phyloP scores from a whole-genome alignment of 2,113 vertebrate genomes.

The Charina bottae region DNA sequence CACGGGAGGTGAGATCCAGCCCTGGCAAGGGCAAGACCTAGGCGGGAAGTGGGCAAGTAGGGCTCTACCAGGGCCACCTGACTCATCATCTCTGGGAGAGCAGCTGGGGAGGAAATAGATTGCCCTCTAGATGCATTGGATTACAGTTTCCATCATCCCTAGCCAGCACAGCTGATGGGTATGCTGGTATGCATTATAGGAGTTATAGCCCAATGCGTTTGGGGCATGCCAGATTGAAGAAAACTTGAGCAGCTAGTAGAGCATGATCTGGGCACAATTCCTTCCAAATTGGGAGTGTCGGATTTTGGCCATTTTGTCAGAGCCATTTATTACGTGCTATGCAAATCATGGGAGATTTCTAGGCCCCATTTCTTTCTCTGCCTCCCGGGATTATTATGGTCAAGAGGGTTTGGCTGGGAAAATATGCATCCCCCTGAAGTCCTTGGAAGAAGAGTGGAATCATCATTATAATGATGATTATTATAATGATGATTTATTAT shows the following conservation, averaged over 20 bases:
- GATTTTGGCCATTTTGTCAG: neutral
- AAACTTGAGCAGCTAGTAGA: neutral
- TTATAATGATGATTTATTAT: no score
- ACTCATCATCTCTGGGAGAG: neutral
- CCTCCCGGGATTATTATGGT: neutral
- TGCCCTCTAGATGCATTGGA: neutral
- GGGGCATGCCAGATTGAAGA: neutral
- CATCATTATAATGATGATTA: no score
- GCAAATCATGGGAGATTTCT: neutral
- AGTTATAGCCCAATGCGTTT: neutral
- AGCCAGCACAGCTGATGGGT: neutral
- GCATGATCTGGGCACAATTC: no score
- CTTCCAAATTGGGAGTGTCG: neutral
- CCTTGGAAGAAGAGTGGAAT: neutral
- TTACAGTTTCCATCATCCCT: neutral
- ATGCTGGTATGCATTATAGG: neutral
- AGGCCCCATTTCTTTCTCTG: no score
- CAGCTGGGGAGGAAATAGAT: neutral
- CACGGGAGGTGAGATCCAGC: conserved; percentile 65
- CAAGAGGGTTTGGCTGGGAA: neutral
- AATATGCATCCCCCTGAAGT: neutral
- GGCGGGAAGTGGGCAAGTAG: neutral
- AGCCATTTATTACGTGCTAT: neutral
- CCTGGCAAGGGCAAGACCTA: neutral
- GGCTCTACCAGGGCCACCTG: neutral